Base-by-base conservation (phyloP, 1,140 invertebrate genomes). In the Rhyacophila brunnea region DNA sequence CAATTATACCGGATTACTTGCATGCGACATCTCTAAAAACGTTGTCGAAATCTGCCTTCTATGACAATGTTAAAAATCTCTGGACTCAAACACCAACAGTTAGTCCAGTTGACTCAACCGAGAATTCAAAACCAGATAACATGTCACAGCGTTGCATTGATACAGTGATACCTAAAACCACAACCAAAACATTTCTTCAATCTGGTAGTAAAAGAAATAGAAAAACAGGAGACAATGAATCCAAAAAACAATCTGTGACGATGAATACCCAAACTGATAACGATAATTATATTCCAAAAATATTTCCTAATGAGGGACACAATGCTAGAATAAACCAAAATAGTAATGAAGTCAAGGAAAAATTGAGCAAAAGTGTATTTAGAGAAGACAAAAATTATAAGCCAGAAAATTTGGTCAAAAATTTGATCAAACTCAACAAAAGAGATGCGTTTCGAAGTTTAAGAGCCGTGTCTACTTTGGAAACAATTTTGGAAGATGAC, bases 1-100 rank as follows among this genome's bases (percentile, higher is more conserved):
- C 91, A 28, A 92, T 94, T 64, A 84, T 93, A 67, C 91, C 92
- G 7, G 90, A 93, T 73, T 90, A 89, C 71, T 78, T 93, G 85
- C 75, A 79, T 71, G 81, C 58, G 69, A 84, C 57, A 79, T 87
- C 55, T 51, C 58, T 58, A 48, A 57, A 56, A 47, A 17, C 61
- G 10, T 47, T 48, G 17, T 65, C 50, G 20, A 62, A 54, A 45
- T 58, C 64, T 28, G 46, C 61, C 1, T 67, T 62, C 38, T 60
- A 50, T 51, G 63, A 42, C 62, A 52, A 63, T 54, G 43, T 68
- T 56, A 58, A 67, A 65, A 55, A 67, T 64, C 58, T 66, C 57
- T 54, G 57, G 65, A 60, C 43, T 23, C 45, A 55, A n/a, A 32
- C 28, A 9, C 20, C 23, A 9, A 28, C 23, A 28, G 23, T 28